Evolutionary conservation across 2,888 invertebrate genomes (phyloP).

Genomic region (Diaphora mendica): DNA sequence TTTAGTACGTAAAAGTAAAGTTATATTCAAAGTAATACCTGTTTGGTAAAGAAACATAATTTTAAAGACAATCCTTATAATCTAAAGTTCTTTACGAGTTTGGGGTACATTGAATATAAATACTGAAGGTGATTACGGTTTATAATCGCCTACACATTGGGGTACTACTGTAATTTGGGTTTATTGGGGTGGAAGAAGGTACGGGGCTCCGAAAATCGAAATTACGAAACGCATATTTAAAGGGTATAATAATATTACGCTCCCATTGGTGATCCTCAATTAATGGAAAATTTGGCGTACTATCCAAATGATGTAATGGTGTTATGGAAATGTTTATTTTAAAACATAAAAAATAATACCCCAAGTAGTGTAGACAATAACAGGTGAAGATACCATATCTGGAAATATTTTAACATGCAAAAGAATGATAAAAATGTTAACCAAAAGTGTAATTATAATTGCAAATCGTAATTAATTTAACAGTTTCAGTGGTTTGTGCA

Average conservation of each 20-base stretch:
- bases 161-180: constrained; percentile 60
- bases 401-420: constrained; percentile 20
- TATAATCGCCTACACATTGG: constrained; percentile 52
- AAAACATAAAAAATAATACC: not conserved
- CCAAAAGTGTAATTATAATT: constrained; percentile 31
- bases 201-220: constrained; percentile 39
- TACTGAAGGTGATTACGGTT: constrained; percentile 42
- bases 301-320: not conserved
- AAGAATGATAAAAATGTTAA: constrained; percentile 18
- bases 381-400: constrained; percentile 18
- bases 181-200: constrained; percentile 52
- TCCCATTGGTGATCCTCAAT: constrained; percentile 32
- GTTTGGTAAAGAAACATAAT: constrained; percentile 22
- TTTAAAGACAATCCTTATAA: constrained; percentile 36
- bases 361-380: not conserved
- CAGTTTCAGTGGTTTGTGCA: constrained; percentile 12
- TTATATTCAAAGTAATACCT: constrained; percentile 1
- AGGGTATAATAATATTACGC: constrained; percentile 34
- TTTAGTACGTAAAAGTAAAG: not conserved
- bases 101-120: constrained; percentile 52
- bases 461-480: constrained; percentile 28
- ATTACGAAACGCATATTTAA: constrained; percentile 44
- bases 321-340: constrained; percentile 1
- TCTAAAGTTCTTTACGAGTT: constrained; percentile 49
- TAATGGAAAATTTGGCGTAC: constrained; percentile 26